Evolutionary conservation across 1,140 invertebrate genomes (phyloP).

Genomic region (Ruditapes philippinarum): DNA sequence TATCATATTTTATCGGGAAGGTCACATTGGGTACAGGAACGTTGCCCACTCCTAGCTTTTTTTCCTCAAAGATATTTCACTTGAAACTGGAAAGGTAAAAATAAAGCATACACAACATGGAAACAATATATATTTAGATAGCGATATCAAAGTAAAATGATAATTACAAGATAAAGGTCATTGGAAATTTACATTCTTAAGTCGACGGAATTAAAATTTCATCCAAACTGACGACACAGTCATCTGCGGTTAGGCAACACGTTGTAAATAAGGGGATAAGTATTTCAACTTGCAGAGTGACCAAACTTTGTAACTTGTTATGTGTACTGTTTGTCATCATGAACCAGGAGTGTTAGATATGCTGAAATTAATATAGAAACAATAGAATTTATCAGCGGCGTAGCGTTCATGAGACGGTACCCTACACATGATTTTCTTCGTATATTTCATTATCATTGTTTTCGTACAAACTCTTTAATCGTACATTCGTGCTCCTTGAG

Average conservation of each 20-base stretch:
- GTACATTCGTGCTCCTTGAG: too few species aligned
- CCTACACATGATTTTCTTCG: too few species aligned
- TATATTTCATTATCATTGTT: too few species aligned
- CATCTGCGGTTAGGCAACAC: background rate
- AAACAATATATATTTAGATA: too few species aligned
- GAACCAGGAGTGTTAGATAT: background rate
- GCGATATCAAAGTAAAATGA: background rate
- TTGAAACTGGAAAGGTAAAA: too few species aligned
- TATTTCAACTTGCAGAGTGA: background rate
- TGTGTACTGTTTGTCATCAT: background rate
- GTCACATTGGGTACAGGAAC: too few species aligned
- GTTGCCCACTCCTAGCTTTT: too few species aligned
- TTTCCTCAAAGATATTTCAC: too few species aligned
- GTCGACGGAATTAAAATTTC: background rate
- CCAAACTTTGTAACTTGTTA: background rate
- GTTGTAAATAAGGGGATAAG: background rate
- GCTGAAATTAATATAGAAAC: slow-evolving; percentile 1
- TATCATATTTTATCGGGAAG: too few species aligned
- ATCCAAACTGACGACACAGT: background rate
- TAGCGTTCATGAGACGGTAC: too few species aligned
- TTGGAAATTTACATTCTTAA: slow-evolving; percentile 12
- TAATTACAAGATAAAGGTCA: background rate
- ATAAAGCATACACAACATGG: too few species aligned
- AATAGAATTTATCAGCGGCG: background rate
- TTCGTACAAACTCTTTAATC: too few species aligned